Conservation (phyloP, 2,888 invertebrate species). For the Leptodirus hochenwartii region DNA sequence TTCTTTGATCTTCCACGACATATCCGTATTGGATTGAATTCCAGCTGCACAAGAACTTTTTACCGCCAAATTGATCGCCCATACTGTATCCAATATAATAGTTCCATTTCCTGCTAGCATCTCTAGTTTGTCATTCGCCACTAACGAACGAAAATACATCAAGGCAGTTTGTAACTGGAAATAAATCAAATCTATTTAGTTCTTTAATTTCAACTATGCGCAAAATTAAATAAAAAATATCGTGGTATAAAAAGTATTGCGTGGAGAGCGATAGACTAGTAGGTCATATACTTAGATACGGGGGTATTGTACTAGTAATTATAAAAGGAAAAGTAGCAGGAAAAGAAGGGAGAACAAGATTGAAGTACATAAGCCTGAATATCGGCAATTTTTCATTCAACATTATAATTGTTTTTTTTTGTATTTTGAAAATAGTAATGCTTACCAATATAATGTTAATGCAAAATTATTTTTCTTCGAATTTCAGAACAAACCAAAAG, state of each 20-base stretch:
- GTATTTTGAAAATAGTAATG: too few relatives aligned
- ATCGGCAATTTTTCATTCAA: too few relatives aligned
- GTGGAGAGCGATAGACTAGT: too few relatives aligned
- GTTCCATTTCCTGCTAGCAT: conserved; percentile 89
- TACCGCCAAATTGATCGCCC: conserved; percentile 52
- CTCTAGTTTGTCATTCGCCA: conserved; percentile 78
- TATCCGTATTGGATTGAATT: too few relatives aligned
- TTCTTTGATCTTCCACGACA: too few relatives aligned
- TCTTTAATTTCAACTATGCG: not conserved
- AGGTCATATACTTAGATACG: not conserved
- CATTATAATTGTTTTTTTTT: too few relatives aligned
- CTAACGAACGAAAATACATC: conserved; percentile 83
- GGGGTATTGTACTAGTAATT: not conserved
- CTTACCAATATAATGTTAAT: too few relatives aligned
- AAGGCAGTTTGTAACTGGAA: conserved; percentile 52
- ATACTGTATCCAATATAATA: conserved; percentile 81
- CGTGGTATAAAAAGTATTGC: conserved; percentile 4
- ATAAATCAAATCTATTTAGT: conserved; percentile 6
- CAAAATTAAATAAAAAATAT: not conserved
- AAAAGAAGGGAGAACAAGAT: not conserved
- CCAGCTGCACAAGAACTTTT: conserved; percentile 21
- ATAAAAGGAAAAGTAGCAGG: not conserved
- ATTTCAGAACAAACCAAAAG: not conserved
- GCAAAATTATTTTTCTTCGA: conserved; percentile 4
- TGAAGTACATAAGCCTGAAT: conserved; percentile 2